Evolutionary conservation across 92 coral and sea anemone genomes (phyloP), one percentile per base, ranked within the genome.

Genomic region (Phymanthus crucifer): DNA sequence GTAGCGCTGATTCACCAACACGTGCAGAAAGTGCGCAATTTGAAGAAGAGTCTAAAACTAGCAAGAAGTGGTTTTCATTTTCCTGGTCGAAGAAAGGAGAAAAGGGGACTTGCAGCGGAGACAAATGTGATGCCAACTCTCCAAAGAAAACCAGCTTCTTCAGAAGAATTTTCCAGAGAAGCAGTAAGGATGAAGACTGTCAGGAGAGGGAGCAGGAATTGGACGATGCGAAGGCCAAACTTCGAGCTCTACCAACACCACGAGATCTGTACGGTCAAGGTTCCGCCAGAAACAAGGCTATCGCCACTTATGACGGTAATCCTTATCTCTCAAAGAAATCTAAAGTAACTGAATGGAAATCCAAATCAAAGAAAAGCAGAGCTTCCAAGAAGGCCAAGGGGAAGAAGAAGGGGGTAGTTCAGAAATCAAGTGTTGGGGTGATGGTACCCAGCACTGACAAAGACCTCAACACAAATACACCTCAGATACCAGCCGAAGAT

Each of bases 41-140:
- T 50, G 27, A 54, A 29, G 64, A 54, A 54, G 64, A 54, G 21
- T 54, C 64, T 21, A 54, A 14, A 7, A 21, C 10, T 7, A 54
- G 64, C 64, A 54, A 54, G 27, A 54, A 54, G 27, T 54, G 64
- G 64, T 54, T 54, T 54, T 54, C 64, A 54, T 14, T 54, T 3
- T 1, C 64, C 26, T 54, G 64, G 64, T 54, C 64, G n/a, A 54
- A 54, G 64, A 54, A 54, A 54, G 64, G 64, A 54, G 64, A 54
- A 54, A 54, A 54, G 27, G 64, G 10, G 64, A 54, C 27, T 6
- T 54, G 64, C 27, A 24, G 11, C 10, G 64, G 64, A 11, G 64
- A 54, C 64, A 24, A 54, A 4, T 21, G 64, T 7, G 12, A 21
- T 54, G 31, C 64, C 64, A 19, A 54, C n/a, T 54, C 64, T 54